Evolutionary conservation across 2,888 invertebrate genomes (phyloP).

Genomic region (Seladonia tumulorum): DNA sequence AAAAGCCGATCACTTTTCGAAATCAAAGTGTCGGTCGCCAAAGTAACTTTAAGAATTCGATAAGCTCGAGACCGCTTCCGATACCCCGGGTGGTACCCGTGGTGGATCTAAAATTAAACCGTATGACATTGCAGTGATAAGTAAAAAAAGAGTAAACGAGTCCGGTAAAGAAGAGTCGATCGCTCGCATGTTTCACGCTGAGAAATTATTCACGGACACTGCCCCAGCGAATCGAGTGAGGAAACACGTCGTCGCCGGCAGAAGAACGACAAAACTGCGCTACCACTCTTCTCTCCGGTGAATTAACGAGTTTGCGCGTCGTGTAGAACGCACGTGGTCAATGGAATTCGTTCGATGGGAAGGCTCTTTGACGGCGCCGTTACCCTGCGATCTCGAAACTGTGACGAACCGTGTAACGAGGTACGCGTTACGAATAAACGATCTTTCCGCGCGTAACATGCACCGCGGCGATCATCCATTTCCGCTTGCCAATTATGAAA

Average conservation of each 20-base stretch:
- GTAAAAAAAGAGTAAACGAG: neutral
- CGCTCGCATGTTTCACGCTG: neutral
- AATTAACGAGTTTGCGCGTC: conserved; percentile 24
- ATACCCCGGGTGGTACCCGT: neutral
- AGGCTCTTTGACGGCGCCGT: neutral
- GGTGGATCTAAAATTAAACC: neutral
- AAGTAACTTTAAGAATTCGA: neutral
- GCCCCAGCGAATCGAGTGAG: neutral
- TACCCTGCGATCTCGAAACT: conserved; percentile 3
- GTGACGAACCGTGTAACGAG: conserved; percentile 18
- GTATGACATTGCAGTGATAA: neutral
- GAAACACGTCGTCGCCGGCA: neutral
- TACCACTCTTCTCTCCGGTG: neutral
- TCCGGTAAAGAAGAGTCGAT: neutral
- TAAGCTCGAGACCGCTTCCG: neutral
- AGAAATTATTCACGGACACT: neutral
- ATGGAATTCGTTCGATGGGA: conserved; percentile 16
- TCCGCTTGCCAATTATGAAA: neutral
- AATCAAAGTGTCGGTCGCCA: neutral
- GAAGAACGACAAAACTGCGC: neutral
- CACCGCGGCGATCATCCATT: neutral
- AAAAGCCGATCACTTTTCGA: neutral
- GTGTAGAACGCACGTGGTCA: conserved; percentile 31
- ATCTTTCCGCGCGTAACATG: neutral
- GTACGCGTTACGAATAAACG: conserved; percentile 8